These are phyloP conservation scores for Bradypodion pumilum DNA, from an alignment of 2,797 vertebrate species.

Conservation along the genomic window DNA sequence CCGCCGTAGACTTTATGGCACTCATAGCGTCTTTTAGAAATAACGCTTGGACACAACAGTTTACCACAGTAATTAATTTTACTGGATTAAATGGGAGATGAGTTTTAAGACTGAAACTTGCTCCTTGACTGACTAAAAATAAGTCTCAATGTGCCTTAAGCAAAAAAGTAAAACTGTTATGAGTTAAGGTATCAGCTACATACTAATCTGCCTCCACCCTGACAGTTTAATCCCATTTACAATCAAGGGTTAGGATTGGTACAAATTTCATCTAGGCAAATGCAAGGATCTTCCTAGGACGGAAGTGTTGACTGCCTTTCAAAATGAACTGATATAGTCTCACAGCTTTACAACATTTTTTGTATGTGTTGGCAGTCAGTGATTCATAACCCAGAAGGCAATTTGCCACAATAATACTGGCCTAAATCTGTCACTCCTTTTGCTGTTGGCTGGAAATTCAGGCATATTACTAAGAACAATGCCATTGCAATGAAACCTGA, in stretches of 20 bases:
- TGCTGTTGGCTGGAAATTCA: not conserved
- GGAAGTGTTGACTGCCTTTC: not conserved
- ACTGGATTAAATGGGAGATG: not conserved
- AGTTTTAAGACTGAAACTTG: not conserved
- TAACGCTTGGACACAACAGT: too few relatives aligned
- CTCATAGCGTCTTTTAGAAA: too few relatives aligned
- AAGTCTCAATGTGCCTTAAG: not conserved
- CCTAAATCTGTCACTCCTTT: slow-evolving; percentile 4
- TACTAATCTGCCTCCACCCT: not conserved
- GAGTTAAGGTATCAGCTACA: not conserved
- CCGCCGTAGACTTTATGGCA: too few relatives aligned
- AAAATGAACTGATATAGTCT: slow-evolving; percentile 9
- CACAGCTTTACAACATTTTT: not conserved
- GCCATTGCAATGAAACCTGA: not conserved
- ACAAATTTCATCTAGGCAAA: not conserved
- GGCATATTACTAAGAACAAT: not conserved
- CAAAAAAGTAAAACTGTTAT: not conserved
- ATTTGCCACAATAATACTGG: not conserved
- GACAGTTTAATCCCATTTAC: not conserved
- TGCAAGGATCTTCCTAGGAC: not conserved
- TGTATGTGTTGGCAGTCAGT: slow-evolving; percentile 5
- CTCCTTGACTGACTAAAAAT: not conserved
- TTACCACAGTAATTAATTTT: not conserved
- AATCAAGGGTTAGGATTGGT: not conserved
- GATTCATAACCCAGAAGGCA: not conserved